Conservation (phyloP, 1,140 invertebrate genomes). For the Lineus longissimus region DNA sequence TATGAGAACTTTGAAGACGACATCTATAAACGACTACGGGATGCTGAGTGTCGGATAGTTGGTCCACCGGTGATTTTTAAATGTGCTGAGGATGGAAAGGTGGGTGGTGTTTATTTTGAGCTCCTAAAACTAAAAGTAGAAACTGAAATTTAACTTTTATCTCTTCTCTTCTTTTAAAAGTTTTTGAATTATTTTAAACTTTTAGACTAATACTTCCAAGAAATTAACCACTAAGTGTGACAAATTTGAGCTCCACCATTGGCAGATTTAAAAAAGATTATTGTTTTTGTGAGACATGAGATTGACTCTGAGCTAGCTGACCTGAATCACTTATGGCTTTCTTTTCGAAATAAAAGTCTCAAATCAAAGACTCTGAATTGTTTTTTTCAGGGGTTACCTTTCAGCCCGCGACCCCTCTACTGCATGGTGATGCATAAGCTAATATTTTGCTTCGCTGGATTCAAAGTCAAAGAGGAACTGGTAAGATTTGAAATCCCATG, state of each 20-base stretch:
- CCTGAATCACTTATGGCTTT: too few relatives aligned
- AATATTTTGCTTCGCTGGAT: slow-evolving; percentile 81
- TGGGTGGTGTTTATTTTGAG: background rate
- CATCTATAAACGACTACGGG: background rate
- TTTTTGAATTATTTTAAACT: too few relatives aligned
- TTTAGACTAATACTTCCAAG: too few relatives aligned
- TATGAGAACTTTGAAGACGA: slow-evolving; percentile 6
- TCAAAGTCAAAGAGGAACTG: slow-evolving; percentile 79
- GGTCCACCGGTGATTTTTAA: background rate
- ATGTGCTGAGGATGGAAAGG: background rate
- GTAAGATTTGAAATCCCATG: slow-evolving; percentile 51
- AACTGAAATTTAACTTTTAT: background rate
- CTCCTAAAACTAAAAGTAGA: too few relatives aligned
- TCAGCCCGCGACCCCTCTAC: slow-evolving; percentile 73
- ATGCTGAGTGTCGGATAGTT: background rate
- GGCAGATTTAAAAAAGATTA: too few relatives aligned
- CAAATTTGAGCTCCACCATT: too few relatives aligned
- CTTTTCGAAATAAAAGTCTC: too few relatives aligned
- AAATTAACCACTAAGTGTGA: too few relatives aligned
- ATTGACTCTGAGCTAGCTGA: too few relatives aligned
- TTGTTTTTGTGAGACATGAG: too few relatives aligned
- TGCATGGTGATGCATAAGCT: slow-evolving; percentile 76
- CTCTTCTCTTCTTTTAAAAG: too few relatives aligned
- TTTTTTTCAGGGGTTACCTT: slow-evolving; percentile 65
- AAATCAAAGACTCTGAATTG: too few relatives aligned